Evolutionary conservation across 2,888 invertebrate species (phyloP).

Genomic region (Agrotis segetum): DNA sequence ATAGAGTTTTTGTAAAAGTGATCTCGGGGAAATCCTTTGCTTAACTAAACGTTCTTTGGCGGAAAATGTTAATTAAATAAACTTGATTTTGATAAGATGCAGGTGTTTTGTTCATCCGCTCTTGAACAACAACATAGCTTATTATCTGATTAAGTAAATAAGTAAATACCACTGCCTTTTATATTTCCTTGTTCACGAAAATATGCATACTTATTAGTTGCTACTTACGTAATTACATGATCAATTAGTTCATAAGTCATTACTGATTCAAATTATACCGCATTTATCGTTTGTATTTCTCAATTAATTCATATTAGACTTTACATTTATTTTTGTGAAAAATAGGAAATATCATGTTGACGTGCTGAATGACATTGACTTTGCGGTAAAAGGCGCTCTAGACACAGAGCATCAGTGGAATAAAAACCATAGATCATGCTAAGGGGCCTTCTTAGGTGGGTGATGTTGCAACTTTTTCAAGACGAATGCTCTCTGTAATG

Average conservation of each 20-base stretch:
- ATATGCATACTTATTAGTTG: neutral
- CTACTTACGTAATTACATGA: constrained; percentile 30
- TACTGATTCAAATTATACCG: neutral
- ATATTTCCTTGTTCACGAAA: constrained; percentile 1
- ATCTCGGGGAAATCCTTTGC: neutral
- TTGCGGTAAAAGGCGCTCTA: constrained; percentile 8
- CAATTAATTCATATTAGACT: too few species aligned
- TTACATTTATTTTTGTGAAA: constrained; percentile 11
- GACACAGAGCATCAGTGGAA: neutral
- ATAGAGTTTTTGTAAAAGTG: neutral
- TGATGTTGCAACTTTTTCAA: too few species aligned
- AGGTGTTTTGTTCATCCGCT: neutral
- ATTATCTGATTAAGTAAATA: too few species aligned
- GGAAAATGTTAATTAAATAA: neutral
- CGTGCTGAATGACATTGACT: constrained; percentile 27
- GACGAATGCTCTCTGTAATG: too few species aligned
- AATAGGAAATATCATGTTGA: constrained; percentile 38
- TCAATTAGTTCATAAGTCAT: constrained; percentile 35
- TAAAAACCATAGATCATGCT: neutral
- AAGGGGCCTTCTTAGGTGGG: too few species aligned
- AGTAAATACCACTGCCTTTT: neutral
- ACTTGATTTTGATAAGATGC: neutral
- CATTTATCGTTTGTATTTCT: neutral
- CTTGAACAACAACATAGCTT: too few species aligned
- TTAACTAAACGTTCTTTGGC: neutral